A percentile compares a stretch with the other conserved stretches of the same genome.
Conservation (phyloP, 2,113 vertebrate genomes). For the Eleginops maclovinus region DNA sequence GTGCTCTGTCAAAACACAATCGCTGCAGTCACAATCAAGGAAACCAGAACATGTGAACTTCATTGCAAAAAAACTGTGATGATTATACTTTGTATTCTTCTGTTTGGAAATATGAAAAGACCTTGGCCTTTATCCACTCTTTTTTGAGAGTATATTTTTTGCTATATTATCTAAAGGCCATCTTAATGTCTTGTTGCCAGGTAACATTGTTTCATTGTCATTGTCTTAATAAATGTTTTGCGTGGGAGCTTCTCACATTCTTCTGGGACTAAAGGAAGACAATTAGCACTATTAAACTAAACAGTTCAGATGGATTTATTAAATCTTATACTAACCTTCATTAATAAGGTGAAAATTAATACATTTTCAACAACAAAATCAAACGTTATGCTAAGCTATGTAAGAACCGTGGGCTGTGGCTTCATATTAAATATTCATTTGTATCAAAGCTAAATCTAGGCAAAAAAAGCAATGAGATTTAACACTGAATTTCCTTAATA, state of each 20-base stretch:
- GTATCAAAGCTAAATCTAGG: too few relatives aligned
- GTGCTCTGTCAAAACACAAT: conserved; percentile 60
- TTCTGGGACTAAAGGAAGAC: conserved; percentile 1
- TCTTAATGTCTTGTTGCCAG: conserved; percentile 10
- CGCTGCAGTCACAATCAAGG: conserved; percentile 44
- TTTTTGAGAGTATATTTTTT: too few relatives aligned
- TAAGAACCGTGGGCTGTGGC: neutral
- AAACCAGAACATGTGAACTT: conserved; percentile 23
- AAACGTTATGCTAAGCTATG: neutral
- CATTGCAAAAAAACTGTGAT: conserved; percentile 8
- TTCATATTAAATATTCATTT: neutral
- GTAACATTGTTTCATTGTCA: conserved; percentile 13
- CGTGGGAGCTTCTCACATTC: neutral
- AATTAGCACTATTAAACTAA: neutral
- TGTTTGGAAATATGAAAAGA: neutral
- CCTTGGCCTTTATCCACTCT: neutral
- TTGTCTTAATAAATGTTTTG: conserved; percentile 21
- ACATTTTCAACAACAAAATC: neutral
- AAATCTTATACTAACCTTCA: neutral
- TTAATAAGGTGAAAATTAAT: neutral
- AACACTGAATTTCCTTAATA: too few relatives aligned
- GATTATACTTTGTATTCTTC: neutral
- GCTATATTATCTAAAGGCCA: neutral
- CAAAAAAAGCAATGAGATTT: too few relatives aligned
- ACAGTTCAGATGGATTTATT: neutral